A percentile compares a stretch with the other conserved stretches of the same genome.
phyloP scores from a whole-genome alignment of 2,888 invertebrate species.

The Athrips mouffetella region DNA sequence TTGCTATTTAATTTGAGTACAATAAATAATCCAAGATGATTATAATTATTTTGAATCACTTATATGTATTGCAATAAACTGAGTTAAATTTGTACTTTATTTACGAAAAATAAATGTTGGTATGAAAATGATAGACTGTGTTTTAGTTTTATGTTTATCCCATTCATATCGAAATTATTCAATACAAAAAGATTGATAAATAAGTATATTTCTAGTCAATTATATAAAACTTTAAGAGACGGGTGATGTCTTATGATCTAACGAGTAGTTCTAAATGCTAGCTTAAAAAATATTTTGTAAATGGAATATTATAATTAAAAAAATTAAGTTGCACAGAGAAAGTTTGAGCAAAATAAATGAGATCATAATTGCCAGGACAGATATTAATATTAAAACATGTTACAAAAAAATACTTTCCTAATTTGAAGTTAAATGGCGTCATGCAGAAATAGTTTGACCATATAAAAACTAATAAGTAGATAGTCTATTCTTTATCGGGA shows the following conservation, averaged over 20 bases:
- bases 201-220: slow-evolving; percentile 78
- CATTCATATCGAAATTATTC: slow-evolving; percentile 72
- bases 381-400: too few relatives aligned
- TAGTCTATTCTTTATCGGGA: too few relatives aligned
- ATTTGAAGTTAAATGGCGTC: too few relatives aligned
- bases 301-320: slow-evolving; percentile 20
- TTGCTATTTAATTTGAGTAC: background rate
- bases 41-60: background rate
- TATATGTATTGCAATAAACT: background rate
- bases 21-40: too few relatives aligned
- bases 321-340: background rate
- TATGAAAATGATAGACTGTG: slow-evolving; percentile 46
- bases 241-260: slow-evolving; percentile 72
- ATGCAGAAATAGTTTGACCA: too few relatives aligned
- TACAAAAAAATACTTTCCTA: too few relatives aligned
- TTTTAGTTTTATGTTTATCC: slow-evolving; percentile 48
- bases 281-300: slow-evolving; percentile 49
- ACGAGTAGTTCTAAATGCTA: slow-evolving; percentile 59
- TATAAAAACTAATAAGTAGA: too few relatives aligned
- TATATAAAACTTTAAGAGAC: slow-evolving; percentile 78
- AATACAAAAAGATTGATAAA: slow-evolving; percentile 74
- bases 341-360: slow-evolving; percentile 22
- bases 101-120: slow-evolving; percentile 47
- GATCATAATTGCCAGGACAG: slow-evolving; percentile 11
- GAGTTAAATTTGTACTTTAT: slow-evolving; percentile 27